These are phyloP conservation scores for Choloepus hoffmanni DNA, from an alignment of 2,113 vertebrate species.

Conservation along the genomic window DNA sequence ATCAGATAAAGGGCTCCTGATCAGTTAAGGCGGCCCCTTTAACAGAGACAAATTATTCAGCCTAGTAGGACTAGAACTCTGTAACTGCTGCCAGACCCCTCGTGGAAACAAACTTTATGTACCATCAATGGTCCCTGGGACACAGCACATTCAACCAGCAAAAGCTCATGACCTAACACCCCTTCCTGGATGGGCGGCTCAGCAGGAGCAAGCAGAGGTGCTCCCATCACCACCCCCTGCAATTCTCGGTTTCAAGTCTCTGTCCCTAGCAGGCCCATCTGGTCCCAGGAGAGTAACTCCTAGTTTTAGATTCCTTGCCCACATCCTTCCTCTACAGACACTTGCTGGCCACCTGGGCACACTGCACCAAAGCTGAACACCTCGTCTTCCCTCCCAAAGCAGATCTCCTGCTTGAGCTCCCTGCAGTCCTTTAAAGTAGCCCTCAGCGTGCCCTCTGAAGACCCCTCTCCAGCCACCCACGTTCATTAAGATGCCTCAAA, in stretches of 20 bases:
- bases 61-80: slow-evolving; percentile 65
- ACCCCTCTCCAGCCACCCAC: not conserved
- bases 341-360: not conserved
- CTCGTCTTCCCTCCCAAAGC: not conserved
- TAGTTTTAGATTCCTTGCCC: not conserved
- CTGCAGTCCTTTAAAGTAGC: not conserved
- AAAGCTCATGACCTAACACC: slow-evolving; percentile 41
- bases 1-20: not conserved
- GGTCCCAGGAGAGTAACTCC: not conserved
- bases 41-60: slow-evolving; percentile 9
- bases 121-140: slow-evolving; percentile 43
- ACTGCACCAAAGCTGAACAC: not conserved
- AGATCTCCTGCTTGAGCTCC: not conserved
- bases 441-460: not conserved
- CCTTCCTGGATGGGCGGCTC: not conserved
- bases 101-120: slow-evolving; percentile 56
- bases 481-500: not conserved
- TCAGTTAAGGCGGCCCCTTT: slow-evolving; percentile 46
- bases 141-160: slow-evolving; percentile 37
- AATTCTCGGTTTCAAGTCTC: not conserved
- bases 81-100: slow-evolving; percentile 37
- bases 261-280: not conserved
- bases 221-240: too few species aligned
- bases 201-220: not conserved
- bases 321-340: not conserved